Conservation (phyloP, 2,113 vertebrate species). For the Holacanthus passer region DNA sequence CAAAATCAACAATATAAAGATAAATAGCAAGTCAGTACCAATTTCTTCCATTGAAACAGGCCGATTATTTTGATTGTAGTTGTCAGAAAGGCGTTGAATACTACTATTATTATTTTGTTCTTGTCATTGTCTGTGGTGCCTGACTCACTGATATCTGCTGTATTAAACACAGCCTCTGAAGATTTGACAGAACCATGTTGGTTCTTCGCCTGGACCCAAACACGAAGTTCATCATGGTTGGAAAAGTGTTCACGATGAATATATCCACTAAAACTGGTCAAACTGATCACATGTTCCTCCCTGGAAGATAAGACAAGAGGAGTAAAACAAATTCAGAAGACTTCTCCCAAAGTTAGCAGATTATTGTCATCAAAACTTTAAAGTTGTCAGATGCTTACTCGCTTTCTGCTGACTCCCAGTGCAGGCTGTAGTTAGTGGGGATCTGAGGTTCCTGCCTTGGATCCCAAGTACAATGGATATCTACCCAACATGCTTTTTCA, state of each 20-base stretch:
- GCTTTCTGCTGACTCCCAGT: constrained; percentile 59
- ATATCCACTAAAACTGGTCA: not conserved
- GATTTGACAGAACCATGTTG: constrained; percentile 57
- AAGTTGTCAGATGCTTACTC: constrained; percentile 52
- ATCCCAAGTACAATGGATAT: constrained; percentile 77
- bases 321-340: not conserved
- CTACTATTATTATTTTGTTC: not conserved
- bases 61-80: not conserved
- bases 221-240: constrained; percentile 34
- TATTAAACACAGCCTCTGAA: constrained; percentile 23
- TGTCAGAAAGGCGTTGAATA: not conserved
- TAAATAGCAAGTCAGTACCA: not conserved
- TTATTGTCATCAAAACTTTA: not conserved
- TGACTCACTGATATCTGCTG: constrained; percentile 72
- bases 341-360: not conserved
- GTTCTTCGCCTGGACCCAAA: constrained; percentile 74
- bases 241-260: constrained; percentile 41
- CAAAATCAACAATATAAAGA: not conserved
- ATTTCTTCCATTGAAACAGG: not conserved
- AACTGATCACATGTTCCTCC: not conserved
- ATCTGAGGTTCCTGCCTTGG: constrained; percentile 2
- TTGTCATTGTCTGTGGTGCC: too few relatives aligned
- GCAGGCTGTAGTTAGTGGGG: constrained; percentile 67
- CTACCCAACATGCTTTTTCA: not conserved
- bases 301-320: constrained; percentile 31